Percentiles rank a stretch among this genome's conserved stretches.
These are phyloP conservation scores for Zeugodacus cucurbitae DNA, from an alignment of 1,140 invertebrate species.

Conservation along the genomic window DNA sequence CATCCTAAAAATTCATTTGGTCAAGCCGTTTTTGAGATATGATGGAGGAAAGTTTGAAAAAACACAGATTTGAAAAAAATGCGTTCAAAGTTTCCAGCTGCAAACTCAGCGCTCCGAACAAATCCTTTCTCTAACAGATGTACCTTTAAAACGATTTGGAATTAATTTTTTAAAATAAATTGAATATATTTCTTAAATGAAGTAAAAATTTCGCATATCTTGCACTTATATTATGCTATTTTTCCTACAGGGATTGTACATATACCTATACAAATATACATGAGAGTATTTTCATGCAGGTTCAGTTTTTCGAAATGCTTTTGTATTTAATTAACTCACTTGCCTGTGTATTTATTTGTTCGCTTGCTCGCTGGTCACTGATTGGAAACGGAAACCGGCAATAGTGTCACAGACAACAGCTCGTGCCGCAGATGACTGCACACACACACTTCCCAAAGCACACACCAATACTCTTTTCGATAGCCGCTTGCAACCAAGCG, in stretches of 20 bases:
- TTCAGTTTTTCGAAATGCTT: neutral
- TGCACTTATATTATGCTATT: neutral
- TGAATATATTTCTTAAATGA: no score
- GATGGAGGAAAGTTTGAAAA: no score
- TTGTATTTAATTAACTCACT: neutral
- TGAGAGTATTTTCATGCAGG: neutral
- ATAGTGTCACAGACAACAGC: neutral
- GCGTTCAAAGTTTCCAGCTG: no score
- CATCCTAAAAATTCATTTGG: no score
- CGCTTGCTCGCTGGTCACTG: neutral
- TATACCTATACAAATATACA: neutral
- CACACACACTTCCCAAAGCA: no score
- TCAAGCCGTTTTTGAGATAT: no score
- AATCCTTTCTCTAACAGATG: no score
- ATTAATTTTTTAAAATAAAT: neutral
- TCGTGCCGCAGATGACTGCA: neutral
- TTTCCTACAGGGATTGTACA: neutral
- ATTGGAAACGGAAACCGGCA: slow-evolving; percentile 37
- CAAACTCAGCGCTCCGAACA: no score
- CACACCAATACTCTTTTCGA: neutral
- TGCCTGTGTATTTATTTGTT: neutral
- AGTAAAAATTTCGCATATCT: no score
- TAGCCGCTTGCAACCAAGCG: neutral
- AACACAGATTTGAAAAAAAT: no score
- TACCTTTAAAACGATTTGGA: no score